Conservation (phyloP, 2,888 invertebrate genomes). For the Punctoribates punctum region DNA sequence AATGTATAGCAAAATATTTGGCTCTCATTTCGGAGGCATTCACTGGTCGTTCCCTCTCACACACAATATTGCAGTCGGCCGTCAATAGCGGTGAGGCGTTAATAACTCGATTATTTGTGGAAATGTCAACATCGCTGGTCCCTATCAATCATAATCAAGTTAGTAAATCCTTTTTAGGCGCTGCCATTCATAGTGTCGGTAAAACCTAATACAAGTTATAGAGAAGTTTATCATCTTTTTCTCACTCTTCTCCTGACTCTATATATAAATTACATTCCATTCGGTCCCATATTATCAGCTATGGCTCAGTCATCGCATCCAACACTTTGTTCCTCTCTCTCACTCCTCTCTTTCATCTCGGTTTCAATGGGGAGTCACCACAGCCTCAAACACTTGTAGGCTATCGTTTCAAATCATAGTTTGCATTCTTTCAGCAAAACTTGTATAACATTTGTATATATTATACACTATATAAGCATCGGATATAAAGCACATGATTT, state of each 20-base stretch:
- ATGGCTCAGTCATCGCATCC: background rate
- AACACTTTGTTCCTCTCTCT: constrained; percentile 1
- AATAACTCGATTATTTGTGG: constrained; percentile 44
- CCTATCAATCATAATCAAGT: constrained; percentile 45
- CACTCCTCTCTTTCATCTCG: constrained; percentile 25
- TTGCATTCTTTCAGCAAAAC: too few relatives aligned
- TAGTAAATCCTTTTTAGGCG: constrained; percentile 42
- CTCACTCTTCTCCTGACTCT: too few relatives aligned
- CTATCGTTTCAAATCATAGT: too few relatives aligned
- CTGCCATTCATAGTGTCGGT: background rate
- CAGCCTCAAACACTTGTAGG: too few relatives aligned
- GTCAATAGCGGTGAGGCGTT: constrained; percentile 40
- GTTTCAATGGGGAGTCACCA: too few relatives aligned
- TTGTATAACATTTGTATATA: too few relatives aligned
- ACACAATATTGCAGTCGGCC: background rate
- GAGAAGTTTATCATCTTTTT: background rate
- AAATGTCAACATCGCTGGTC: constrained; percentile 44
- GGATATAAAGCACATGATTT: too few relatives aligned
- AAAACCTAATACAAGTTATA: background rate
- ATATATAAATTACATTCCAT: constrained; percentile 11
- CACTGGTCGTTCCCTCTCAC: background rate
- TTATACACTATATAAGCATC: too few relatives aligned
- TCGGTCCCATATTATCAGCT: background rate
- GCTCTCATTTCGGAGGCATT: background rate
- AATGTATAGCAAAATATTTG: background rate